Evolutionary conservation across 2,797 vertebrate genomes (phyloP).

Genomic region (Leuciscus waleckii): DNA sequence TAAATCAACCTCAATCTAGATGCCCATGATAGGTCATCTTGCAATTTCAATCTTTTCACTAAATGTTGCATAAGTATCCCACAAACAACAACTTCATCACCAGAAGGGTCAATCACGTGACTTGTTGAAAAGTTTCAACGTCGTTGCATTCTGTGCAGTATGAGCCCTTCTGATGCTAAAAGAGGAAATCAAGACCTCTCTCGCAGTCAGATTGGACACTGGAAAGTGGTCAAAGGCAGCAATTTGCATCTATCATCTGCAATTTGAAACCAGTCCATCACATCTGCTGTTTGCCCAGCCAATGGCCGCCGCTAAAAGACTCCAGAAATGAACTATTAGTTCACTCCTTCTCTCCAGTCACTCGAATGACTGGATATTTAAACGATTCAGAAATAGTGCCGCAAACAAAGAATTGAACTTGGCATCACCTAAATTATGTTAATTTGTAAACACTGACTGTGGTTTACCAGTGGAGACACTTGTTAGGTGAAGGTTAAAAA

Average conservation of each 20-base stretch:
- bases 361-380: slow-evolving; percentile 68
- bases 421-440: slow-evolving; percentile 78
- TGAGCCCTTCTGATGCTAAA: slow-evolving; percentile 50
- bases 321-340: slow-evolving; percentile 71
- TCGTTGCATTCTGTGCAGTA: slow-evolving; percentile 35
- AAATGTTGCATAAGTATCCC: slow-evolving; percentile 15
- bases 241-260: slow-evolving; percentile 71
- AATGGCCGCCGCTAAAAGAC: slow-evolving; percentile 64
- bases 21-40: neutral
- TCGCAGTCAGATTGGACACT: slow-evolving; percentile 62
- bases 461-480: slow-evolving; percentile 62
- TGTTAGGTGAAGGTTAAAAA: slow-evolving; percentile 58
- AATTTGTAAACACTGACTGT: slow-evolving; percentile 69
- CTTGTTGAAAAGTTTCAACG: slow-evolving; percentile 44
- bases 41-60: neutral
- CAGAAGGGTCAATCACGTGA: slow-evolving; percentile 29
- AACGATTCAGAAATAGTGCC: slow-evolving; percentile 68
- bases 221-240: slow-evolving; percentile 68
- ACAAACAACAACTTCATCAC: slow-evolving; percentile 32
- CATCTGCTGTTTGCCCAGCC: slow-evolving; percentile 59
- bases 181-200: slow-evolving; percentile 65
- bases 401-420: slow-evolving; percentile 72
- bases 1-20: slow-evolving; percentile 5
- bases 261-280: slow-evolving; percentile 71
- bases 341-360: slow-evolving; percentile 50